Evolutionary conservation across 2,113 vertebrate genomes (phyloP), one percentile per base, ranked within the genome.

Genomic region (Nansenia antarctica): DNA sequence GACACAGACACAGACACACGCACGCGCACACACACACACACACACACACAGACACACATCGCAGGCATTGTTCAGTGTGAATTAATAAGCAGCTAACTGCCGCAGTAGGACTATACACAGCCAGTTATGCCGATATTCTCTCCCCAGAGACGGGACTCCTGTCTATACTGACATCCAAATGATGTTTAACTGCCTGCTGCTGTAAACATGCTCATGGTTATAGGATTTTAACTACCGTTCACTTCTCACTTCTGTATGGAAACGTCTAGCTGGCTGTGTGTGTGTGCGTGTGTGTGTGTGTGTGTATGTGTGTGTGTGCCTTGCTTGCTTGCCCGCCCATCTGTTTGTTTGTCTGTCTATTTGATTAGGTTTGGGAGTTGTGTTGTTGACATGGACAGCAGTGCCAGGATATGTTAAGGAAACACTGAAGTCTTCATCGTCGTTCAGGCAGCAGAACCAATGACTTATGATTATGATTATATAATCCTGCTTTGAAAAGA

Each of bases 391-490:
- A 76, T 81, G 74, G 79, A 75, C 76, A 77, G 74, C 70, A 62
- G 72, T 67, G 76, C 30, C 59, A 45, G 62, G 70, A 77, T 86
- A 76, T 80, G 74, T 65, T 70, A 74, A 78, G 72, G 69, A 80
- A 74, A 74, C 75, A 81, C 6, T n/a, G 74, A 27, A 24, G 66
- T 73, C 73, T 84, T 77, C 70, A 64, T 70, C 42, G 75, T 83
- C 42, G 75, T 83, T 80, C 73, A 72, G 76, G 74, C 62, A 32
- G 87, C 70, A 65, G 70, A 88, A 86, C 68, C 72, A 77, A 82
- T 88, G 82, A 83, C 85, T 84, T 81, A 55, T 62, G 81, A 89
- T 88, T 85, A 86, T 45, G 73, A 77, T 85, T 84, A 87, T 85
- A 76, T 85, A 76, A 70, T 63, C 32, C 39, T 69, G 68, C 76